Base-by-base conservation (phyloP, 2,888 invertebrate genomes). In the Volucella bombylans region DNA sequence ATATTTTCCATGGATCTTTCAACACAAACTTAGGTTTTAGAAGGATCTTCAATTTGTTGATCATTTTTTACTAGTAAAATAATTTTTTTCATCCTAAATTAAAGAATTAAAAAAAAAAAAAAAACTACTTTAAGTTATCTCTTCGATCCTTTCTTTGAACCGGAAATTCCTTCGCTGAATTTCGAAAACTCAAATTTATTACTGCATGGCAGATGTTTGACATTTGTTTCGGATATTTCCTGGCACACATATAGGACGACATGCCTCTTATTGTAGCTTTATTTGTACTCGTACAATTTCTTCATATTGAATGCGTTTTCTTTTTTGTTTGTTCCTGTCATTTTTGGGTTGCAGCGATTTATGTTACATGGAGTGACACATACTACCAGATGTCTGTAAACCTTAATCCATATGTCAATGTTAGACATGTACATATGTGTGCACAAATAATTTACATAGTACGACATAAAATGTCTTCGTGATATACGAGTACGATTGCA, bases 181-280 rank as follows among this genome's bases (percentile, higher is more conserved):
- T n/a, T 52, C 52, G n/a, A 54, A 49, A 74, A 69, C 45, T 67
- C 14, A 71, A 83, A 83, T 83, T 83, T 83, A 74, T 69, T 69
- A 61, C 83, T 79, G 49, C 45, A 79, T 73, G 69, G 80, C 83
- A 83, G 83, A 83, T 83, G 83, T 83, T 74, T 83, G 83, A 80
- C 83, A 83, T 83, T 83, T 83, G 74, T 83, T 83, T 80, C 65
- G 79, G 74, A 74, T 59, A 74, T 69, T 74, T 74, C 73, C 68
- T 69, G 52, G 71, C 43, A 47, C 62, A 43, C 50, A 41, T 38
- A 64, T 55, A 76, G 62, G 47, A 62, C 52, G 47, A 62, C 52
- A 68, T 55, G 55, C 61, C 67, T 69, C 14, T n/a, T 39, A 47
- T 50, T 31, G 31, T 31, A 31, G 76, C 52, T 38, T 54, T 65